Evolutionary conservation across 2,113 vertebrate species (phyloP).

Genomic region (Pitta sordida): DNA sequence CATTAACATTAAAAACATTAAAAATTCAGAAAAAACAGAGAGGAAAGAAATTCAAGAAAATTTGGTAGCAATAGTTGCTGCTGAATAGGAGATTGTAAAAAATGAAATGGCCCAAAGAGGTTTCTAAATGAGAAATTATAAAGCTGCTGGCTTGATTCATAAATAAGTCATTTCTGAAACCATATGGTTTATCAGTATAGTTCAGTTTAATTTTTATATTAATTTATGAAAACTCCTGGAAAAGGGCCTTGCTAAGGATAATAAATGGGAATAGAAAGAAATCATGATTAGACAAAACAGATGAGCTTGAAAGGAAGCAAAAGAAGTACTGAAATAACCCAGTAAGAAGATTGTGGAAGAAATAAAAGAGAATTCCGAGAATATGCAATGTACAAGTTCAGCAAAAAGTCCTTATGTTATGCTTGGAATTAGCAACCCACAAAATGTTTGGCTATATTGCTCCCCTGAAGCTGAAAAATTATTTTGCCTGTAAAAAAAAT

Average conservation of each 20-base stretch:
- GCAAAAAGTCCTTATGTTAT: not conserved
- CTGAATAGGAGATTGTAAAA: not conserved
- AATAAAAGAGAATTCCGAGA: not conserved
- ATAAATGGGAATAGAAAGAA: not conserved
- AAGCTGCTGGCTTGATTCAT: not conserved
- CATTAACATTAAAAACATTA: fast-evolving
- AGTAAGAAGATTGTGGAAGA: not conserved
- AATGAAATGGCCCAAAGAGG: not conserved
- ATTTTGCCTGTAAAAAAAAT: not conserved
- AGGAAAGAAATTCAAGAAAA: not conserved
- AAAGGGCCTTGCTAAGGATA: not conserved
- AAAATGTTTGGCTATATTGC: not conserved
- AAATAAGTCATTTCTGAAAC: not conserved
- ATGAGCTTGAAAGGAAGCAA: not conserved
- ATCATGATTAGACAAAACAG: not conserved
- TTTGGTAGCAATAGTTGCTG: not conserved
- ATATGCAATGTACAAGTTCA: not conserved
- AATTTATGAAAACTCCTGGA: not conserved
- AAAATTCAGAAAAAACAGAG: not conserved
- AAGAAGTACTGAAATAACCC: not conserved
- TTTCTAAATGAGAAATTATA: not conserved
- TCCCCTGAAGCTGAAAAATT: not conserved
- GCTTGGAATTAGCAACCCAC: not conserved
- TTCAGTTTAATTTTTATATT: not conserved
- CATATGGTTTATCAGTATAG: not conserved